These are phyloP conservation scores for Cephus pulcher DNA, from an alignment of 2,888 invertebrate species.

Conservation along the genomic window DNA sequence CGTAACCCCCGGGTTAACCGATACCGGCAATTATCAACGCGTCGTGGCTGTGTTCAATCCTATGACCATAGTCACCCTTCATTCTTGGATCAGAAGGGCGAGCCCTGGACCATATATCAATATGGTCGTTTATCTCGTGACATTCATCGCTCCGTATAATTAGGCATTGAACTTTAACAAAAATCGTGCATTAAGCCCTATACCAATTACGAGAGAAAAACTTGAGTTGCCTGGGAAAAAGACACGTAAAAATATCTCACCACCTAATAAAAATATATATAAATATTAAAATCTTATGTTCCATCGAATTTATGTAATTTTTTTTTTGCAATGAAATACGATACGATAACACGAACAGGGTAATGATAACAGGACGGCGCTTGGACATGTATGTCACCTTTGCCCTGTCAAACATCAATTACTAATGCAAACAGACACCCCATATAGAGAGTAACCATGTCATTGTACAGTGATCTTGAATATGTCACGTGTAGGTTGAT, in stretches of 20 bases:
- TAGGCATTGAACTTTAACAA: constrained; percentile 18
- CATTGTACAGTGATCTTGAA: not conserved
- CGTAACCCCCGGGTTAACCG: constrained; percentile 62
- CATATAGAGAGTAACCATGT: not conserved
- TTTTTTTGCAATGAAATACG: not conserved
- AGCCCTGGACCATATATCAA: constrained; percentile 31
- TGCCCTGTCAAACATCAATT: constrained; percentile 52
- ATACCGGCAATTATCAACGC: constrained; percentile 67
- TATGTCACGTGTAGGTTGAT: not conserved
- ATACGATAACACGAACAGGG: not conserved
- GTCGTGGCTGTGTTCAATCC: constrained; percentile 43
- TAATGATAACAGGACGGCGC: not conserved
- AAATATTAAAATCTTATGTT: not conserved
- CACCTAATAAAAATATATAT: not conserved
- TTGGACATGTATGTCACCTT: constrained; percentile 38
- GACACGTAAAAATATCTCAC: not conserved
- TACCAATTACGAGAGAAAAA: not conserved
- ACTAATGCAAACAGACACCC: constrained; percentile 47
- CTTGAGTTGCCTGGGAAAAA: not conserved
- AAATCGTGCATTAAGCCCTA: not conserved
- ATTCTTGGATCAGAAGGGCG: constrained; percentile 29
- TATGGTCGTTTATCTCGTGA: constrained; percentile 43
- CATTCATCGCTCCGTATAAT: constrained; percentile 50
- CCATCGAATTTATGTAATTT: not conserved
- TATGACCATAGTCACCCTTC: not conserved